Percentiles rank a stretch among this genome's conserved stretches.
These are phyloP conservation scores for Rotaria macrura DNA, from an alignment of 2,888 invertebrate species.

Conservation along the genomic window DNA sequence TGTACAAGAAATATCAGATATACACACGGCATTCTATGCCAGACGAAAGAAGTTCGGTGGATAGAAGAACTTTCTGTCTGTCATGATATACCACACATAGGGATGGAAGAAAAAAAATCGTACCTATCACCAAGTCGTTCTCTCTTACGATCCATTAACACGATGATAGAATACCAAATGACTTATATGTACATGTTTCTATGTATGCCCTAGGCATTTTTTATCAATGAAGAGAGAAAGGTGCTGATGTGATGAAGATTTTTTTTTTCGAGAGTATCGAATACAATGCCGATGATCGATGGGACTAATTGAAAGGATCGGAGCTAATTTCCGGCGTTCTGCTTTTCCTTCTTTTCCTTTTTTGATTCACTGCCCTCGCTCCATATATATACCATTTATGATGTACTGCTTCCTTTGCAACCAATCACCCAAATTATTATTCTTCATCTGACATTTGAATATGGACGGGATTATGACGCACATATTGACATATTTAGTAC, in stretches of 20 bases:
- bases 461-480: background rate
- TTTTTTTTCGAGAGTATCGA: background rate
- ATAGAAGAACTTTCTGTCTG: background rate
- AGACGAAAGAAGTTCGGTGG: background rate
- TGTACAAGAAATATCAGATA: background rate
- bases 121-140: background rate
- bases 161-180: background rate
- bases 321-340: background rate
- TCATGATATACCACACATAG: background rate
- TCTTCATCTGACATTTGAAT: background rate
- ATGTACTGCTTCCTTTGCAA: background rate
- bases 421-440: background rate
- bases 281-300: background rate
- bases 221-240: background rate
- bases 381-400: background rate
- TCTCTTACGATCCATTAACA: background rate
- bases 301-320: background rate
- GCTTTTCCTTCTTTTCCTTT: background rate
- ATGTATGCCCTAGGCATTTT: background rate
- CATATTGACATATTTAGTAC: background rate
- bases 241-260: background rate
- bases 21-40: background rate
- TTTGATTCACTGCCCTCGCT: background rate
- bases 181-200: background rate
- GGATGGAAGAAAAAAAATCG: background rate